phyloP scores from a whole-genome alignment of 2,113 vertebrate genomes.

The Desmodus rotundus region DNA sequence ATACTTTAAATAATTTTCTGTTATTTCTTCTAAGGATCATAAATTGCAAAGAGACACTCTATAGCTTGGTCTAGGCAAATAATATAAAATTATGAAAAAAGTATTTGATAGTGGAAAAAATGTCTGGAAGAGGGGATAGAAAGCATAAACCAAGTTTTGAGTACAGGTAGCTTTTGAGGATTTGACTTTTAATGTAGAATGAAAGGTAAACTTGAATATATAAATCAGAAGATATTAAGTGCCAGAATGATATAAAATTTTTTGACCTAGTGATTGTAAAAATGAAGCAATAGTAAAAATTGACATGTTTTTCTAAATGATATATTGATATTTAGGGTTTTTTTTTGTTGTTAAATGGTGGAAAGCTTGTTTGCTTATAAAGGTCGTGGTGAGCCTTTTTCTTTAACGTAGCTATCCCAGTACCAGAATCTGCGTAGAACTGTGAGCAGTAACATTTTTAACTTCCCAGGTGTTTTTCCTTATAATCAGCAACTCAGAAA shows the following conservation, averaged over 20 bases:
- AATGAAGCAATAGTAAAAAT: neutral
- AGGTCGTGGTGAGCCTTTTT: neutral
- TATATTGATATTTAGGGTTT: neutral
- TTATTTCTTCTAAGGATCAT: neutral
- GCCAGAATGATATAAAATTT: neutral
- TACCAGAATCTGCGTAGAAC: neutral
- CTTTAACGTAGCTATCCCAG: neutral
- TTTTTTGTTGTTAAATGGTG: neutral
- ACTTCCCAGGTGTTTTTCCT: neutral
- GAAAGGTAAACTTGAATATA: neutral
- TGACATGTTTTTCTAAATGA: neutral
- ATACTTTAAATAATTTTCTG: neutral
- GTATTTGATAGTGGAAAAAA: neutral
- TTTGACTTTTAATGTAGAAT: neutral
- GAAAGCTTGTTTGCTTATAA: neutral
- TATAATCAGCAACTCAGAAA: neutral
- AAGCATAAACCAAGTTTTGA: neutral
- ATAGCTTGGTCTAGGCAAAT: neutral
- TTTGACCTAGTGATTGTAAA: neutral
- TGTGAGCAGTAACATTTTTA: neutral
- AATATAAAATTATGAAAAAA: neutral
- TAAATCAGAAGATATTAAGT: neutral
- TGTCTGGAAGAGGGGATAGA: neutral
- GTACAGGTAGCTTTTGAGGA: neutral
- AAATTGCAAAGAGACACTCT: neutral